These are phyloP conservation scores for Drosophila ustulata DNA, from an alignment of 2,888 invertebrate species.

Conservation along the genomic window DNA sequence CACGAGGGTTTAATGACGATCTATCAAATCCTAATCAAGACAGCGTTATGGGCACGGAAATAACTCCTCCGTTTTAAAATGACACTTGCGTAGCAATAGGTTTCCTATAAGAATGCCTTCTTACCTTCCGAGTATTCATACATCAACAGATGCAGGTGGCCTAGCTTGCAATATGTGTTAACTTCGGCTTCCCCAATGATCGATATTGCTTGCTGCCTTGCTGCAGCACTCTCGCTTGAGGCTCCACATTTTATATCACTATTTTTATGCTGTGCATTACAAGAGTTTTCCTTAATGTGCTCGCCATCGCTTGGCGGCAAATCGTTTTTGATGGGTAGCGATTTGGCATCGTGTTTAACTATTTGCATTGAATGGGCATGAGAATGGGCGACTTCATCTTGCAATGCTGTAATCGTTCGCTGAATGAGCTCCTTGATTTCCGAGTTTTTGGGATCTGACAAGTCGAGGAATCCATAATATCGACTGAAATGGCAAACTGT, in stretches of 20 bases:
- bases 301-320: constrained; percentile 25
- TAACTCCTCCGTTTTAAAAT: too few relatives aligned
- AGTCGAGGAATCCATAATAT: constrained; percentile 95
- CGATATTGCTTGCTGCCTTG: constrained; percentile 61
- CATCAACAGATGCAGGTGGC: constrained; percentile 96
- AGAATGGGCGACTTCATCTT: constrained; percentile 93
- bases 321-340: constrained; percentile 44
- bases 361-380: constrained; percentile 87
- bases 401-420: constrained; percentile 94
- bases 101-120: not conserved
- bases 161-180: constrained; percentile 96
- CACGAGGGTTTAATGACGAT: not conserved
- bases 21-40: not conserved
- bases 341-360: constrained; percentile 69
- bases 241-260: constrained; percentile 37
- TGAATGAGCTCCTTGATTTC: constrained; percentile 92
- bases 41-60: not conserved
- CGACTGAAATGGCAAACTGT: constrained; percentile 88
- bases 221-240: constrained; percentile 28
- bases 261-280: constrained; percentile 2
- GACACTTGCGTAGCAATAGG: not conserved
- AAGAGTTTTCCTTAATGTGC: constrained; percentile 48
- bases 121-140: constrained; percentile 98
- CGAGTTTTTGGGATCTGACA: constrained; percentile 92
- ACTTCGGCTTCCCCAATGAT: constrained; percentile 88